Base-by-base conservation (phyloP, 1,140 invertebrate genomes). In the Eubasilissa regina region DNA sequence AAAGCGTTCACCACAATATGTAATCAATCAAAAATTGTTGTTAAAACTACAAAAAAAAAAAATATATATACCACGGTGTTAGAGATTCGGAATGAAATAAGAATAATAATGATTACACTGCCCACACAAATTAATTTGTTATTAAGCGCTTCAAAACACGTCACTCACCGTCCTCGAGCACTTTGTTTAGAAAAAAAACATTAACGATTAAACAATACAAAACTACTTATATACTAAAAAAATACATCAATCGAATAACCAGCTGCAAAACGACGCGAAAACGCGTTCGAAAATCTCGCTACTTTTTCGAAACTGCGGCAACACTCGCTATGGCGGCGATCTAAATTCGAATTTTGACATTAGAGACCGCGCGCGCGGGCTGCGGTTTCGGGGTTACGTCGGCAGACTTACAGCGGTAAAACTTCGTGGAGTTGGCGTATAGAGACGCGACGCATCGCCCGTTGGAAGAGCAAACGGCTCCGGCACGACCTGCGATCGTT, bases 91-190 rank as follows among this genome's bases (percentile, higher is more conserved):
- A 70, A 70, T 44, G 35, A 44, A 70, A n/a, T 15, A 47, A 12
- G 12, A 70, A 11, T 47, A 47, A 48, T 35, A 70, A 48, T 19
- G 45, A 47, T 47, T 47, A 68, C 60, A 64, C 21, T 70, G 43
- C 45, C n/a, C 19, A 70, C 66, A 47, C 45, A 48, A 47, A 70
- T 70, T 70, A 70, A 64, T 64, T 64, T 43, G 66, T 70, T 70
- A 70, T 70, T 70, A 47, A 70, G 47, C 12, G 15, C 15, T 47
- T 44, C 9, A 17, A 13, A 48, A 70, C 66, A 70, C 66, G 15
- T 17, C 66, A 70, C 66, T 70, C 66, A 70, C 66, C 66, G 43
- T 70, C 45, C 15, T 15, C 44, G 47, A 70, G 44, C 66, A 70
- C 66, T 70, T 70, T 70, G 9, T 11, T 43, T 64, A 12, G n/a